Base-by-base conservation (phyloP, 2,888 invertebrate genomes). In the Protonemura montana region DNA sequence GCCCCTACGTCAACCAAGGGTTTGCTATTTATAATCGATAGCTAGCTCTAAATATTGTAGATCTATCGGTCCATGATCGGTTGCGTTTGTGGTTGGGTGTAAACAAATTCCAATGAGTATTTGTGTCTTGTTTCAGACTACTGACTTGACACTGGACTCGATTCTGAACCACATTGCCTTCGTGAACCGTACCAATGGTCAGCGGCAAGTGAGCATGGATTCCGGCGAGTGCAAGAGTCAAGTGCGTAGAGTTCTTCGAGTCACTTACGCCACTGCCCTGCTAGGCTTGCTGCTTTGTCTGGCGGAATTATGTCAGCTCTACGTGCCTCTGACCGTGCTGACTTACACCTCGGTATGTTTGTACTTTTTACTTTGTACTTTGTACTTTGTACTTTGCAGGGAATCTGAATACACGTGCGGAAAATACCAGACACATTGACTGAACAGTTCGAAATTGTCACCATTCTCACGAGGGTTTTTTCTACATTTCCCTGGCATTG, bases 111-210 rank as follows among this genome's bases (percentile, higher is more conserved):
- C n/a, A n/a, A 35, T 35, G 10, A 35, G 35, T 35, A 3, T 29
- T 21, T 16, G 85, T 21, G 78, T 86, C 87, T 25, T 81, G n/a
- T 89, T 89, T 26, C 89, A 91, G 91, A 89, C 89, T 86, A 89
- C 90, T 28, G 92, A 92, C 88, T 90, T 92, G 87, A 92, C 92
- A 0, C 90, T 93, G 85, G 91, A 92, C 85, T 92, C 93, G 27
- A 93, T 93, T 88, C 89, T 93, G 87, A 93, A 93, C 89, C 93
- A 93, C 88, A 93, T 93, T 86, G 93, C 93, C 21, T 93, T 92
- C 88, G 92, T 92, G 85, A 93, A 92, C 89, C 91, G 92, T 89
- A 29, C 78, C 13, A 7, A 16, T 16, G 85, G 25, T 25, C 81
- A 80, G 35, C 85, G 80, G 16, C 86, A 86, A 16, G 80, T 80